A percentile compares a stretch with the other conserved stretches of the same genome.
phyloP scores from a whole-genome alignment of 2,113 vertebrate genomes.

The Oceanites oceanicus region DNA sequence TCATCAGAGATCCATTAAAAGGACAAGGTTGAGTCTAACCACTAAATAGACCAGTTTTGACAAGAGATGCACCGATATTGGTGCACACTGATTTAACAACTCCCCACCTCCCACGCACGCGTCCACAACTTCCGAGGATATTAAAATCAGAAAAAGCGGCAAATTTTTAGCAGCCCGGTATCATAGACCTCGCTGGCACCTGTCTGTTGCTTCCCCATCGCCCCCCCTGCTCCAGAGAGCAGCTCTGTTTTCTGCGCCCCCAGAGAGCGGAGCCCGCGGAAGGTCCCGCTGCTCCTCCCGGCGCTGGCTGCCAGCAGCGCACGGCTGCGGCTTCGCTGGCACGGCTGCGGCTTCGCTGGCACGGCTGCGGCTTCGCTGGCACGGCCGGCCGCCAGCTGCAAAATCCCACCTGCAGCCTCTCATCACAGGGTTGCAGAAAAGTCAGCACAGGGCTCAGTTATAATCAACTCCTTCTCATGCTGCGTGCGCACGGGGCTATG shows the following conservation, averaged over 20 bases:
- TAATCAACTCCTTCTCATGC: not conserved
- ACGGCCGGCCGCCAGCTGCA: not conserved
- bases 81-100: not conserved
- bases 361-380: not conserved
- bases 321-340: not conserved
- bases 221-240: not conserved
- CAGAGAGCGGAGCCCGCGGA: not conserved
- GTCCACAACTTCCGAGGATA: not conserved
- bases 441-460: not conserved
- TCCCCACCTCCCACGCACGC: not conserved
- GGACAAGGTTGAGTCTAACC: not conserved
- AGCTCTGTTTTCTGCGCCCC: too few relatives aligned
- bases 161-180: not conserved
- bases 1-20: not conserved
- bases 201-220: not conserved
- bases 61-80: not conserved
- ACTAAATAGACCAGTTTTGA: not conserved
- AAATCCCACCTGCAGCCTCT: not conserved
- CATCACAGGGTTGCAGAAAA: not conserved
- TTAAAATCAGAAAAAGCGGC: accelerated
- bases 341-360: not conserved
- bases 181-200: not conserved
- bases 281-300: not conserved
- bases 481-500: not conserved
- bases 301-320: not conserved